Percentiles rank a stretch among this genome's conserved stretches.
Evolutionary conservation across 64 coral and sea anemone genomes (phyloP).

Genomic region (Pocillopora damicornis): DNA sequence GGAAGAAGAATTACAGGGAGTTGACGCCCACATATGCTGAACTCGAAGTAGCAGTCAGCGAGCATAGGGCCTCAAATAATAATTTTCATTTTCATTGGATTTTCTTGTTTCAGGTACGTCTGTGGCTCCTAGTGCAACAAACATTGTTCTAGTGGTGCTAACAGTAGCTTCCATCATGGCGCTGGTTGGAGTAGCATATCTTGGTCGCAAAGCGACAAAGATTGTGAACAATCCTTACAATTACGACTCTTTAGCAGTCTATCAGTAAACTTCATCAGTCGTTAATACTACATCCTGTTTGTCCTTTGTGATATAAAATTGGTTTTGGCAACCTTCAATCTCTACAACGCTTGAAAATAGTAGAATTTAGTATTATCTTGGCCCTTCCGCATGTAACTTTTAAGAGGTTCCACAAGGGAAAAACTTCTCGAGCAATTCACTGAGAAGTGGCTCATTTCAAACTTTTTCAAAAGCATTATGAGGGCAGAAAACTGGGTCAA

Average conservation of each 20-base stretch:
- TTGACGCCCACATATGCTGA: too few relatives aligned
- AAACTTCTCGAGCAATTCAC: not conserved
- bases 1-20: too few relatives aligned
- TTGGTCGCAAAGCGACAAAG: slow-evolving; percentile 47
- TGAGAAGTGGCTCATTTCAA: not conserved
- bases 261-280: not conserved
- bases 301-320: not conserved
- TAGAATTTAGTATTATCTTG: not conserved
- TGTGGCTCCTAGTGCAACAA: not conserved
- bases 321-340: not conserved
- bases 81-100: not conserved
- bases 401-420: not conserved
- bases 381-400: not conserved
- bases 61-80: not conserved
- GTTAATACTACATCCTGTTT: not conserved
- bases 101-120: slow-evolving; percentile 3
- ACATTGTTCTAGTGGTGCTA: slow-evolving; percentile 52
- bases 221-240: slow-evolving; percentile 15
- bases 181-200: slow-evolving; percentile 61
- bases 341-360: not conserved
- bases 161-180: slow-evolving; percentile 76
- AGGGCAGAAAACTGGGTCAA: too few relatives aligned
- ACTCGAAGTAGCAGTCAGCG: too few relatives aligned
- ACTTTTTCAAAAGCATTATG: not conserved
- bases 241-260: slow-evolving; percentile 6